Evolutionary conservation across 2,888 invertebrate species (phyloP), one percentile per base, ranked within the genome.

Genomic region (Torymus texanus): DNA sequence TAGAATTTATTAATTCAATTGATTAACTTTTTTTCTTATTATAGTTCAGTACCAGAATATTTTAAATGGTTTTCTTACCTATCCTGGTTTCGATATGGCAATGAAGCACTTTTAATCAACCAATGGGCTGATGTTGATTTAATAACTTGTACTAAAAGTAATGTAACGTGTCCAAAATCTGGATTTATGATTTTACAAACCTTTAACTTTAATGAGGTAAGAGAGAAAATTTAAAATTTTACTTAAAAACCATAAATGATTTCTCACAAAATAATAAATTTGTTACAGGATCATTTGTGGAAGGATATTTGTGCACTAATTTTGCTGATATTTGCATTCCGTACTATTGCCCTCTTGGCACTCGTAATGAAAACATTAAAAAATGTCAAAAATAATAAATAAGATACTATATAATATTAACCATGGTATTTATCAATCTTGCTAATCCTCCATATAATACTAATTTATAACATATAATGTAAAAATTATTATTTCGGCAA

Each of bases 1-100:
- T n/a, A n/a, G n/a, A n/a, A n/a, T n/a, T n/a, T n/a, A n/a, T n/a
- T n/a, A n/a, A n/a, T n/a, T n/a, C n/a, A n/a, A n/a, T n/a, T n/a
- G n/a, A n/a, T n/a, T n/a, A n/a, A n/a, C n/a, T n/a, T 24, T 24
- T 24, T 3, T 24, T 24, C 3, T 3, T 24, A 24, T 87, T 87
- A 24, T 86, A 96, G 96, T 1, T 97, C 97, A 0, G 95, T 97
- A 24, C 97, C 97, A 0, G 90, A 92, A 0, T 97, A 97, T 88
- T 94, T 97, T 78, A 92, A 94, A 83, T 97, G 97, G 97, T 91
- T 97, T 82, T 95, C 96, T 0, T 95, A 96, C 89, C 90, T 97
- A 14, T 97, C 97, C 0, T 97, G 97, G 97, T 97, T 97, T 91
- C 94, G 95, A 76, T 97, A 97, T 90, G 96, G 96, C 50, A 97